Evolutionary conservation across 2,113 vertebrate genomes (phyloP), one percentile per base, ranked within the genome.

Genomic region (Podiceps cristatus): DNA sequence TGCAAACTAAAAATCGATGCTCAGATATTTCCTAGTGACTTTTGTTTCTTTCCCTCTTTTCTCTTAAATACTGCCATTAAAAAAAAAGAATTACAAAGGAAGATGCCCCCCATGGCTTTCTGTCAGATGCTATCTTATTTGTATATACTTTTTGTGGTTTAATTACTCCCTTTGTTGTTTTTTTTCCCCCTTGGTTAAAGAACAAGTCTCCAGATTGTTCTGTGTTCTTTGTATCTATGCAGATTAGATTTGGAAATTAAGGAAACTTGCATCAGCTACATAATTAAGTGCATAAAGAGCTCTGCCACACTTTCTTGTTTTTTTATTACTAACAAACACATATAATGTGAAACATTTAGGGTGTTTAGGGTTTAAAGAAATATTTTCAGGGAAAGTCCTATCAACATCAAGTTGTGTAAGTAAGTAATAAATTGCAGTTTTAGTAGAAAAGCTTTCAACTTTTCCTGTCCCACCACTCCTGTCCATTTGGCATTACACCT

Each of bases 61-160:
- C 88, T 92, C 97, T 97, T 94, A 97, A 98, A 94, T 81, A 81
- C 56, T 63, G 11, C 27, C 82, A 76, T 83, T 90, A 83, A 22
- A 92, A 95, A 88, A 66, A 37, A 80, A 82, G 24, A 92, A 95
- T 95, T 88, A 66, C 93, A 96, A 96, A 88, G 56, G 52, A 94
- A 97, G 82, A 94, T 89, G 49, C 92, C 86, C 95, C 98, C 97
- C 56, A 63, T 53, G 71, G 97, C 78, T 97, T 98, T 97, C 96
- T 98, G 95, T 98, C 96, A 98, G 96, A 97, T 95, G 86, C 89
- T 97, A 76, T 98, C 97, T 97, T 97, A 98, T 98, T 97, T 98
- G 96, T 97, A 84, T 97, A 97, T 95, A 97, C 72, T 97, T 97
- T 97, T 92, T 95, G 94, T 94, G 52, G 20, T 95, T 98, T 98